phyloP scores from a whole-genome alignment of 1,140 invertebrate species.

The Diachasma alloeum region DNA sequence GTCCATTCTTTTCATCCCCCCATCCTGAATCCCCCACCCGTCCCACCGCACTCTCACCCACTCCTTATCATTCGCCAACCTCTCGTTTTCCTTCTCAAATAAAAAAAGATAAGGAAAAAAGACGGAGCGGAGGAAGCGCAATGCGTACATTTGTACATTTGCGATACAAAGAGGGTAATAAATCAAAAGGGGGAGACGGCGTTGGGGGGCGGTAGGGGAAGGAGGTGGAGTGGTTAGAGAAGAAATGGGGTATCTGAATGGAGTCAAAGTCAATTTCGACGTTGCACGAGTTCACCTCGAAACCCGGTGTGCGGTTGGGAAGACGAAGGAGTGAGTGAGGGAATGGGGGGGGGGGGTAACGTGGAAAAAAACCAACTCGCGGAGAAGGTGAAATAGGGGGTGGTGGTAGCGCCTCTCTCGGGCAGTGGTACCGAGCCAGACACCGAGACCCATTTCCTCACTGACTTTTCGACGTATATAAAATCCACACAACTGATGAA shows the following conservation, averaged over 20 bases:
- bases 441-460: conserved; percentile 42
- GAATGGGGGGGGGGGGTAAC: background rate
- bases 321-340: background rate
- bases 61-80: background rate
- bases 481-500: background rate
- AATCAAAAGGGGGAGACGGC: too few species aligned
- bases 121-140: conserved; percentile 7
- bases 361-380: background rate
- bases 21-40: background rate
- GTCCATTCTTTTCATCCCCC: background rate
- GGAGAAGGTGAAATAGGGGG: background rate
- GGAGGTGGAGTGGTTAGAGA: background rate
- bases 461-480: conserved; percentile 30
- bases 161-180: background rate
- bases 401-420: conserved; percentile 17
- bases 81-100: background rate
- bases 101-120: background rate
- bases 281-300: conserved; percentile 10
- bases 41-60: background rate
- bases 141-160: conserved; percentile 26
- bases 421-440: conserved; percentile 40
- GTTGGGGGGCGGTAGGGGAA: background rate
- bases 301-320: background rate
- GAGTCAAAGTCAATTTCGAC: conserved; percentile 22
- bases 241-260: conserved; percentile 15